These are phyloP conservation scores for Phylloscopus whistleri DNA, from an alignment of 2,113 vertebrate species.

Conservation along the genomic window DNA sequence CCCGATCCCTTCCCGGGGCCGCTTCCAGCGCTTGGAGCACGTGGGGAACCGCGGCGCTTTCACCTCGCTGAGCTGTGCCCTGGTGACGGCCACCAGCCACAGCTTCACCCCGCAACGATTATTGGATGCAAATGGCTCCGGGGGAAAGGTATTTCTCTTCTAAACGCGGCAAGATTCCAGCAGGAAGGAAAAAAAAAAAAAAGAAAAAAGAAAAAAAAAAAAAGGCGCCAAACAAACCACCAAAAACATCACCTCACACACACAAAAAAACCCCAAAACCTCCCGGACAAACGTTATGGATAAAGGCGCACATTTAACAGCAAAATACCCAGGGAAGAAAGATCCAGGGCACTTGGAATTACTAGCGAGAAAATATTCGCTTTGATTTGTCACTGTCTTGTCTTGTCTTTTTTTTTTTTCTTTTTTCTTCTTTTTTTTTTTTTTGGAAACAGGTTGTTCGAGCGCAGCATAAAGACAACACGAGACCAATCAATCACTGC, in stretches of 20 bases:
- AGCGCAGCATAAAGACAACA: not conserved
- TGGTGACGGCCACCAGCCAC: not conserved
- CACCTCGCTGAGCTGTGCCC: not conserved
- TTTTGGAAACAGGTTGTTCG: not conserved
- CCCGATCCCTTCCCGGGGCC: not conserved
- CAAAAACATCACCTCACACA: no score
- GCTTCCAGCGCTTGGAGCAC: fast-evolving
- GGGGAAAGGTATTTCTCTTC: not conserved
- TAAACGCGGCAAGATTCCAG: not conserved
- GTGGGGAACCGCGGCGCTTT: not conserved
- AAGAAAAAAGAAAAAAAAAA: not conserved
- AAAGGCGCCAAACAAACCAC: no score
- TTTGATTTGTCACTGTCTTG: not conserved
- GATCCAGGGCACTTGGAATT: not conserved
- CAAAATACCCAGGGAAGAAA: not conserved
- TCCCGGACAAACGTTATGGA: not conserved
- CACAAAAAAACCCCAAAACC: no score
- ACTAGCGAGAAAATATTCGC: not conserved
- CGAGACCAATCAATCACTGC: not conserved
- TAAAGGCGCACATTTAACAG: not conserved
- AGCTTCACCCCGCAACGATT: not conserved
- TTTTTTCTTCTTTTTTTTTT: not conserved
- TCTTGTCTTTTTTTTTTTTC: not conserved
- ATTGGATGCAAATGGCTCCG: not conserved
- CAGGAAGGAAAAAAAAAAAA: not conserved